These are phyloP conservation scores for Phalacrocorax aristotelis DNA, from an alignment of 2,113 vertebrate species.

Conservation along the genomic window DNA sequence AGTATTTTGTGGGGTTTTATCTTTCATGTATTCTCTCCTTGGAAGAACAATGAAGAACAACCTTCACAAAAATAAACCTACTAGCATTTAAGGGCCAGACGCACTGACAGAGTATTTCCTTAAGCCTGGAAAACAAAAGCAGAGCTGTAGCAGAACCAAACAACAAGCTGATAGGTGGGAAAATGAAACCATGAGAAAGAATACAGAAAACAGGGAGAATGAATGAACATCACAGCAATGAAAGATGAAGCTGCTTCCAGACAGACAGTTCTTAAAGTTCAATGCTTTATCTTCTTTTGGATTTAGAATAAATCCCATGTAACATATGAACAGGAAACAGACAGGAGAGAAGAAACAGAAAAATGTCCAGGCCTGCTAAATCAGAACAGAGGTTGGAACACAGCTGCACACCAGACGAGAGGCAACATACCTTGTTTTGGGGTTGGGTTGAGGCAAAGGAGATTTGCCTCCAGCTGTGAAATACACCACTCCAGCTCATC, in stretches of 20 bases:
- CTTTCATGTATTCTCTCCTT: not conserved
- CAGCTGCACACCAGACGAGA: not conserved
- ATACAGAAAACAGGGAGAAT: not conserved
- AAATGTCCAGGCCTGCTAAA: not conserved
- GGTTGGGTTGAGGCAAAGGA: not conserved
- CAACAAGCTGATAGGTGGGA: not conserved
- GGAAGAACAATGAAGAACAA: not conserved
- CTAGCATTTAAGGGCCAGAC: not conserved
- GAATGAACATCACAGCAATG: not conserved
- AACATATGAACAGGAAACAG: not conserved
- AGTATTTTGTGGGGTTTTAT: not conserved
- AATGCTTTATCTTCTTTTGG: not conserved
- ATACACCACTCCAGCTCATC: constrained; percentile 61
- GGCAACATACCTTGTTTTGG: constrained; percentile 7
- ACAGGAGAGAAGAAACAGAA: not conserved
- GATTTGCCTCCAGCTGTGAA: constrained; percentile 35
- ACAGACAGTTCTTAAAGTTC: not conserved
- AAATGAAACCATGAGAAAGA: not conserved
- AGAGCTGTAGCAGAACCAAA: not conserved
- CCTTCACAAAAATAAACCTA: not conserved
- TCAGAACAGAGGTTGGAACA: not conserved
- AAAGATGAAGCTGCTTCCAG: not conserved
- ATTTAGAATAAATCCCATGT: not conserved
- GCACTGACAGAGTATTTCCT: not conserved
- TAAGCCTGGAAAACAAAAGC: not conserved